Percentiles rank a stretch among this genome's conserved stretches.
Conservation (phyloP, 2,797 vertebrate species). For the Thalassophryne amazonica region DNA sequence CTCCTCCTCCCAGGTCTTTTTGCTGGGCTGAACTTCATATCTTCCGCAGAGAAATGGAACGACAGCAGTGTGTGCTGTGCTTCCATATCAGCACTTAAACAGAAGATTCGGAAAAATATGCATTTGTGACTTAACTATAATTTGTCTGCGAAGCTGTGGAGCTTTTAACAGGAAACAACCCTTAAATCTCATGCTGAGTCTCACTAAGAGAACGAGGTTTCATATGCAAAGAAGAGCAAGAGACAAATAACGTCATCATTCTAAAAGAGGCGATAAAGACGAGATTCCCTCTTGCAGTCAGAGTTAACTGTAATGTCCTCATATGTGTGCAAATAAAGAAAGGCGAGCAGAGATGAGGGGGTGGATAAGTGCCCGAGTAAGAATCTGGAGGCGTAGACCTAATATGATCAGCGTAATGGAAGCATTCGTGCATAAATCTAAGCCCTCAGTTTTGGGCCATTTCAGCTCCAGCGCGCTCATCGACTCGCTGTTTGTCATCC, state of each 20-base stretch:
- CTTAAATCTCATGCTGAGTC: constrained; percentile 17
- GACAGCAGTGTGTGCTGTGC: too few relatives aligned
- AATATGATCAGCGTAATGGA: constrained; percentile 50
- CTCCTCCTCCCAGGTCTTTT: too few relatives aligned
- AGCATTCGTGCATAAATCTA: constrained; percentile 34
- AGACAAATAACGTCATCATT: neutral
- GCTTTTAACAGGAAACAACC: constrained; percentile 6
- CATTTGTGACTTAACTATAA: too few relatives aligned
- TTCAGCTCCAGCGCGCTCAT: constrained; percentile 36
- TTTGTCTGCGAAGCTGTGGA: too few relatives aligned
- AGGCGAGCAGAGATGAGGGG: constrained; percentile 9
- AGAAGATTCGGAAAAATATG: too few relatives aligned
- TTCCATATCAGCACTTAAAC: too few relatives aligned
- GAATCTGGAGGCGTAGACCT: constrained; percentile 30
- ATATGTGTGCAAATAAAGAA: constrained; percentile 6
- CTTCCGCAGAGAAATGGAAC: too few relatives aligned
- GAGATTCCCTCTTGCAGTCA: too few relatives aligned
- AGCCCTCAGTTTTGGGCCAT: constrained; percentile 48
- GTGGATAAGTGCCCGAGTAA: constrained; percentile 33
- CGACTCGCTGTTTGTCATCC: constrained; percentile 35
- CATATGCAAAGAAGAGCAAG: constrained; percentile 4
- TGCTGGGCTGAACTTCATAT: too few relatives aligned
- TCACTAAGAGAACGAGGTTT: neutral
- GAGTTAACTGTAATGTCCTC: too few relatives aligned
- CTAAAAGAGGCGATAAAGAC: constrained; percentile 1